phyloP scores from a whole-genome alignment of 2,888 invertebrate species.

The Andrena chrysosceles region DNA sequence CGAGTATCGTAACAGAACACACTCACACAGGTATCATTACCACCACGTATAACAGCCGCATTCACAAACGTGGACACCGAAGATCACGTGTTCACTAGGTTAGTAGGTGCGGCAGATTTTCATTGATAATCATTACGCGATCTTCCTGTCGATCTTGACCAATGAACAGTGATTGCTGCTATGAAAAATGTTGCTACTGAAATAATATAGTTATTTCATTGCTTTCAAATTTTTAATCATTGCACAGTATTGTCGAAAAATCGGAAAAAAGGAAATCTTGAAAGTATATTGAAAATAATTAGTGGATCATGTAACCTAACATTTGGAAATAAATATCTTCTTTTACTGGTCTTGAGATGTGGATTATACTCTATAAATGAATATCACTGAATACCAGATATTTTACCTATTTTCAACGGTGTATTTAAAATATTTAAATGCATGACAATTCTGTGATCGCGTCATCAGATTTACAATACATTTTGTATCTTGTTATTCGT shows the following conservation, averaged over 20 bases:
- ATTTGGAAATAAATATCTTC: no score
- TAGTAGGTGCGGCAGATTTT: slow-evolving; percentile 62
- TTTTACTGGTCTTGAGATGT: no score
- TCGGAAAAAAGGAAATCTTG: no score
- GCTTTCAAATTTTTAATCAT: neutral
- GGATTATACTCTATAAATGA: no score
- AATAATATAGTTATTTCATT: neutral
- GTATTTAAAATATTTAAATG: no score
- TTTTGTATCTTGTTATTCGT: no score
- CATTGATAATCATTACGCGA: slow-evolving; percentile 36
- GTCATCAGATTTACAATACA: no score
- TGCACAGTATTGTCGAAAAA: neutral
- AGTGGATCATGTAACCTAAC: no score
- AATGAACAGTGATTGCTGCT: neutral
- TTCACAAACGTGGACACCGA: slow-evolving; percentile 14
- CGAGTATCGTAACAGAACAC: neutral
- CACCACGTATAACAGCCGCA: neutral
- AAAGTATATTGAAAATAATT: no score
- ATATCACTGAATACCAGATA: no score
- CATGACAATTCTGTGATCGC: no score
- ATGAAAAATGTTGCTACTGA: neutral
- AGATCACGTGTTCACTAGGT: slow-evolving; percentile 55
- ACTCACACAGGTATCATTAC: slow-evolving; percentile 13
- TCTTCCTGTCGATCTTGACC: slow-evolving; percentile 43
- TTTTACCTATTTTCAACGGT: no score